These are phyloP conservation scores for Lytechinus variegatus DNA, from an alignment of 35 echinoderm and acorn worm species.

Conservation along the genomic window DNA sequence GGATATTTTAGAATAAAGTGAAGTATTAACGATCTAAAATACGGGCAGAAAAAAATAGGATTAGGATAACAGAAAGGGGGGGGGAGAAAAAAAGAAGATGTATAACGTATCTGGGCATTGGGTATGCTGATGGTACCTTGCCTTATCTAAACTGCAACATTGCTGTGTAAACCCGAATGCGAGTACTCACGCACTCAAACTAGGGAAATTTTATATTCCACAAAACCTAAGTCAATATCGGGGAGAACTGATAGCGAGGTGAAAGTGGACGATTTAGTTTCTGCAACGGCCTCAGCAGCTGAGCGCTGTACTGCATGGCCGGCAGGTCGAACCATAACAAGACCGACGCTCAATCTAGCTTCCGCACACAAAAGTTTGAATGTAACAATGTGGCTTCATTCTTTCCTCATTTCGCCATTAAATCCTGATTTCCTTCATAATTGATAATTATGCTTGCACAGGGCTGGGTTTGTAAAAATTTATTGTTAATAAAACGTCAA, in stretches of 20 bases:
- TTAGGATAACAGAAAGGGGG: not conserved
- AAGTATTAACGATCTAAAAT: not conserved
- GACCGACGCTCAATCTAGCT: not conserved
- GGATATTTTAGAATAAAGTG: not conserved
- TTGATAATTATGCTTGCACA: not conserved
- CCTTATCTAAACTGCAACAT: not conserved
- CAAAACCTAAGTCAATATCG: slow-evolving; percentile 18
- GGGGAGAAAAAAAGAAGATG: not conserved
- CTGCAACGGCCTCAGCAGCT: not conserved
- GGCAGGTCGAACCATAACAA: not conserved
- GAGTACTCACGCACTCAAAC: slow-evolving; percentile 8
- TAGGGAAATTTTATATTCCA: not conserved
- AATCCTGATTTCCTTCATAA: not conserved
- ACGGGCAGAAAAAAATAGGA: not conserved
- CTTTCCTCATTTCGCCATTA: not conserved
- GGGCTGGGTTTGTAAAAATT: not conserved
- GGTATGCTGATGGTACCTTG: not conserved
- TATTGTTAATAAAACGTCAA: not conserved
- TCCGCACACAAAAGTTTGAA: not conserved
- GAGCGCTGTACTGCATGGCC: not conserved
- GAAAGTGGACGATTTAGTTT: slow-evolving; percentile 12
- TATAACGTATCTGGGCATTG: not conserved
- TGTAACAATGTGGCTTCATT: not conserved
- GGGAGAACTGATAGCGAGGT: slow-evolving; percentile 8
- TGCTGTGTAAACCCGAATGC: not conserved